Conservation (phyloP, 2,888 invertebrate species). For the Polietes domitor region DNA sequence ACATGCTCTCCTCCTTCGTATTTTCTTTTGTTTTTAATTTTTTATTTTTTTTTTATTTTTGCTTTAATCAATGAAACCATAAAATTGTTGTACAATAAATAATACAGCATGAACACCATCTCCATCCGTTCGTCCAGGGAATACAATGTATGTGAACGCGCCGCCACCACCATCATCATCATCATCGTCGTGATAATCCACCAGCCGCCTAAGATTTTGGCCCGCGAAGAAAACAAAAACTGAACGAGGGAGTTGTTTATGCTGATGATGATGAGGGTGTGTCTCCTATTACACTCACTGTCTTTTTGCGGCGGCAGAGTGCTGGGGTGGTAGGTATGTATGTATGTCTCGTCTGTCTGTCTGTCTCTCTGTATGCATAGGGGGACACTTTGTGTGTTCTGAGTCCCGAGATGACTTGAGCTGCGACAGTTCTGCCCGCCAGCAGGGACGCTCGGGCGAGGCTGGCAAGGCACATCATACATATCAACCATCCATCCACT, state of each 20-base stretch:
- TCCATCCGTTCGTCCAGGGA: neutral
- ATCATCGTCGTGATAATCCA: no score
- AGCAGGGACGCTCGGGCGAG: neutral
- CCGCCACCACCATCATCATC: neutral
- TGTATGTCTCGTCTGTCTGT: no score
- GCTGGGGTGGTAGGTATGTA: no score
- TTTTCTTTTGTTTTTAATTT: neutral
- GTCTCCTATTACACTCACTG: slow-evolving; percentile 58
- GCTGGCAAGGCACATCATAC: neutral
- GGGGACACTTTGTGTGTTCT: slow-evolving; percentile 5
- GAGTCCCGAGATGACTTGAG: slow-evolving; percentile 15
- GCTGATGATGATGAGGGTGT: slow-evolving; percentile 49
- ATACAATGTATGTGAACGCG: slow-evolving; percentile 1
- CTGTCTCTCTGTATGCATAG: no score
- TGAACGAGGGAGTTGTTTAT: neutral
- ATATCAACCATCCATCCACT: slow-evolving; percentile 31
- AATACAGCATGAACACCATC: neutral
- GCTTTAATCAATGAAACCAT: slow-evolving; percentile 58
- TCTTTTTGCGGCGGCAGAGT: no score
- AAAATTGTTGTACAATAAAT: slow-evolving; percentile 43
- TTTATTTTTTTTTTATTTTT: slow-evolving; percentile 2
- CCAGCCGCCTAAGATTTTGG: neutral
- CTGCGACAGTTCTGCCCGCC: neutral
- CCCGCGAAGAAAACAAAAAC: no score
- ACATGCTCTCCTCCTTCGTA: neutral